A percentile compares a stretch with the other conserved stretches of the same genome.
Evolutionary conservation across 2,113 vertebrate species (phyloP).

Genomic region (Lutjanus erythropterus): DNA sequence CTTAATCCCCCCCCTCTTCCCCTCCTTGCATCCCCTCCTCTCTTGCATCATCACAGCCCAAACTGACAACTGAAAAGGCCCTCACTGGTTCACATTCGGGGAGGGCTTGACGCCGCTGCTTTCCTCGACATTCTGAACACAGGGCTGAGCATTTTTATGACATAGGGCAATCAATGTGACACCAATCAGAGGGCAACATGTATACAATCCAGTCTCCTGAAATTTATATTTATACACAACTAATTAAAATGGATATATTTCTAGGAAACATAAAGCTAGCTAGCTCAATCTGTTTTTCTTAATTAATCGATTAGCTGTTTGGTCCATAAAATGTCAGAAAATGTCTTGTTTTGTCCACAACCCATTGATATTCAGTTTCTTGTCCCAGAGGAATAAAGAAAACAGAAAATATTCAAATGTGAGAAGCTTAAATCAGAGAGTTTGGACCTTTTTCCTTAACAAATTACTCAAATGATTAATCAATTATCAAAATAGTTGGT

Average conservation of each 20-base stretch:
- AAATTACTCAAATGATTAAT: too few species aligned
- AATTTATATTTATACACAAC: not conserved
- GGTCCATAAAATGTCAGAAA: too few species aligned
- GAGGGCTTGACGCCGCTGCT: conserved; percentile 25
- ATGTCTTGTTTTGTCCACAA: too few species aligned
- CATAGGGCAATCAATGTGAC: conserved; percentile 23
- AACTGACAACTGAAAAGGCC: conserved; percentile 63
- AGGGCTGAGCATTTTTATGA: conserved; percentile 23
- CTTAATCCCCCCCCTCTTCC: conserved; percentile 12
- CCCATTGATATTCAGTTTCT: too few species aligned
- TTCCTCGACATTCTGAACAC: conserved; percentile 38
- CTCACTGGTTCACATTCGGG: conserved; percentile 30
- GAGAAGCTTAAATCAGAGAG: too few species aligned
- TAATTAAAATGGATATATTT: not conserved
- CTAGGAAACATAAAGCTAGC: not conserved
- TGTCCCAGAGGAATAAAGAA: too few species aligned
- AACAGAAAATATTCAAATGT: too few species aligned
- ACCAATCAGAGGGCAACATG: not conserved
- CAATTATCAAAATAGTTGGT: too few species aligned
- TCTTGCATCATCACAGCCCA: conserved; percentile 65
- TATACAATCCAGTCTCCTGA: not conserved
- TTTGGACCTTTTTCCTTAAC: too few species aligned
- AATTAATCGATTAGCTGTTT: too few species aligned
- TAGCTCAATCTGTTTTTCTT: conserved; percentile 9
- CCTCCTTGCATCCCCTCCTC: conserved; percentile 31